Percentiles rank a stretch among this genome's conserved stretches.
phyloP scores from a whole-genome alignment of 2,797 vertebrate genomes.

The Malurus splendens region DNA sequence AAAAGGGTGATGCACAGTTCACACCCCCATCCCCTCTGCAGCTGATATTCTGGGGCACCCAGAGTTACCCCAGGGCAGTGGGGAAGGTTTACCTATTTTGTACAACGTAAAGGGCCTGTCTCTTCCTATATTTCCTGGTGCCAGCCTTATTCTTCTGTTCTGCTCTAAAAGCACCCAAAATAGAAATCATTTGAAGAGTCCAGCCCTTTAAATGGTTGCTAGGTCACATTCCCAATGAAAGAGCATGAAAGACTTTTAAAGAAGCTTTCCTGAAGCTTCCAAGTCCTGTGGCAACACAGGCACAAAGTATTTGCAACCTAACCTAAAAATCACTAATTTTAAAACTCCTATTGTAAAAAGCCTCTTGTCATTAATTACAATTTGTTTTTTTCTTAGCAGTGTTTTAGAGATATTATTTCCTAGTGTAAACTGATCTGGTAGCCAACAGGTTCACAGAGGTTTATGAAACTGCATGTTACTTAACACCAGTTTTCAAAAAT shows the following conservation, averaged over 20 bases:
- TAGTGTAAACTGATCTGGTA: not conserved
- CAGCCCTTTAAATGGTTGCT: not conserved
- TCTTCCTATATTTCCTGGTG: not conserved
- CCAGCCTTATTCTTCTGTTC: not conserved
- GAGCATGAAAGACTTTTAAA: not conserved
- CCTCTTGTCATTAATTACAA: not conserved
- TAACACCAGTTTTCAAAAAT: not conserved
- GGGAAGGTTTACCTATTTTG: not conserved
- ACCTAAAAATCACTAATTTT: not conserved
- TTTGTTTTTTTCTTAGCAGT: not conserved
- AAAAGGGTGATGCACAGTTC: no score
- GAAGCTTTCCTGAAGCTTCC: not conserved
- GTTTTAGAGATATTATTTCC: not conserved
- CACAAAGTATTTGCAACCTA: not conserved
- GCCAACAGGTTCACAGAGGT: not conserved
- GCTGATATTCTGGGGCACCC: fast-evolving
- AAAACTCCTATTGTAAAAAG: not conserved
- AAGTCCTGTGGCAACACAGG: not conserved
- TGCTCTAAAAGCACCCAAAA: not conserved
- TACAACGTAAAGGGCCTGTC: not conserved
- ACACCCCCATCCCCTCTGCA: not conserved
- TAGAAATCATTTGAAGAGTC: not conserved
- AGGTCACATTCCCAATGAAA: not conserved
- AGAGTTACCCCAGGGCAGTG: fast-evolving
- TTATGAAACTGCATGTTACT: not conserved